Evolutionary conservation across 2,113 vertebrate genomes (phyloP), one percentile per base, ranked within the genome.

Genomic region (Lagopus muta): DNA sequence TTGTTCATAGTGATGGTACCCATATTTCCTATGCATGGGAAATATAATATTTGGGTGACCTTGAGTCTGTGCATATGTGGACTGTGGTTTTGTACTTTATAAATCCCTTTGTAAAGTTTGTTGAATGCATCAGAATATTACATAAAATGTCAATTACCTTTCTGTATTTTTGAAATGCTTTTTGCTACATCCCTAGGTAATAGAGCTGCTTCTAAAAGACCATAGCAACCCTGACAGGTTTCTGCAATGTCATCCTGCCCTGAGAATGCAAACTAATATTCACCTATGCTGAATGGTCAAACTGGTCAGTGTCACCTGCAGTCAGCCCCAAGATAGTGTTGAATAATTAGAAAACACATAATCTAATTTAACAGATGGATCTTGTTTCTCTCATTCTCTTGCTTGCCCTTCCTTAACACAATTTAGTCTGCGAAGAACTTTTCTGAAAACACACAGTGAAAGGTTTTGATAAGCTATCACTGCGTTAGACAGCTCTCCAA

Each of bases 391-490:
- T 71, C 66, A 30, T 77, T 47, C 36, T 21, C 10, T 57, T 65
- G 40, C 66, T 71, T 66, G 11, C 27, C 42, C 25, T 91, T 45
- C 36, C 54, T 88, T 82, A 91, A 61, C 60, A 80, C 67, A 78
- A 40, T 78, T 92, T 62, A 89, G 34, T 70, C 48, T 81, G 71
- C 19, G 74, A 78, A 93, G 30, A 19, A 54, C 28, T 78, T 57
- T 60, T 78, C 74, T 89, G 88, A 95, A 94, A 80, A 90, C 64
- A 47, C 74, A 62, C 30, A 15, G 45, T 77, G 62, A 81, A 54
- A 77, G 34, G 36, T 91, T 96, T 80, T 81, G 76, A 66, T 95
- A 95, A 81, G 32, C 57, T 96, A 92, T 79, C 90, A 83, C 52
- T 0, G 1, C 89, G 54, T 94, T 91, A 96, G 57, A 69, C 82